Evolutionary conservation across 53 echinoderm and acorn worm species (phyloP).

Genomic region (Zoroaster sp.): DNA sequence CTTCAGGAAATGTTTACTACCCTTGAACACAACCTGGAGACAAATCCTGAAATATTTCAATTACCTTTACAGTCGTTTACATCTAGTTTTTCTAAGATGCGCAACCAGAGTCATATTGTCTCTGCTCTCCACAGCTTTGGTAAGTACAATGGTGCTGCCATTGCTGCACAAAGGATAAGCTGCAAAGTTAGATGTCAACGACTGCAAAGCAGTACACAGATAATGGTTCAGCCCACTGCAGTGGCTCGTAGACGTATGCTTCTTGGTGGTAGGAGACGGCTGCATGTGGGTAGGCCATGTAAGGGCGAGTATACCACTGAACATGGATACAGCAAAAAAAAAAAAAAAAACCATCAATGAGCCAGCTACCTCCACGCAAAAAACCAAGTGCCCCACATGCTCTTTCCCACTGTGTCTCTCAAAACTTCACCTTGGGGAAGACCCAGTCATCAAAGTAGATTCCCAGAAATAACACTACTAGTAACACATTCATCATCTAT

Average conservation of each 20-base stretch:
- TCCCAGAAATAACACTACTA: no score
- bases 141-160: neutral
- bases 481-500: no score
- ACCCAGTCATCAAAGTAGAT: no score
- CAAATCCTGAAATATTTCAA: neutral
- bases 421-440: no score
- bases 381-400: no score
- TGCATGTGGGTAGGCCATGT: neutral
- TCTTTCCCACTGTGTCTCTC: no score
- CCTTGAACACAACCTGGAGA: neutral
- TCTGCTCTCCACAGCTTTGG: neutral
- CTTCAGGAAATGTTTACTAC: no score
- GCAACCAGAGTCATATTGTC: neutral
- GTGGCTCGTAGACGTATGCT: neutral
- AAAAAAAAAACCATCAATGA: no score
- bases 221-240: neutral
- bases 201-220: neutral
- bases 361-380: no score
- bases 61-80: neutral
- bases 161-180: neutral
- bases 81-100: neutral
- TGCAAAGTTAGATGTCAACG: neutral
- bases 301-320: no score
- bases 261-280: neutral
- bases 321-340: no score